phyloP scores from a whole-genome alignment of 2,888 invertebrate genomes.

The Macrophya annulata region DNA sequence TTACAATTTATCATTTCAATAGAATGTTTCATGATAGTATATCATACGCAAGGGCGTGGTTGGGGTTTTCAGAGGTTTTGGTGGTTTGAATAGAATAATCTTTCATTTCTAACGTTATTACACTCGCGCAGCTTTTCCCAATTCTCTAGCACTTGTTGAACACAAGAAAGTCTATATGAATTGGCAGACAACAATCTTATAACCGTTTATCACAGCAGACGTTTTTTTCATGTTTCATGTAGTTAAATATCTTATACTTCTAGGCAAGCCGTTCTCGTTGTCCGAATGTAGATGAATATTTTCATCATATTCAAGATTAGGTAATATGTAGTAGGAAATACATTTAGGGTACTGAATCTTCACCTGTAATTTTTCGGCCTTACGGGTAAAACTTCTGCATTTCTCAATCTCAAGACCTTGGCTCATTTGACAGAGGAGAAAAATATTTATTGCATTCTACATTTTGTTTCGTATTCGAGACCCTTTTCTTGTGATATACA shows the following conservation, averaged over 20 bases:
- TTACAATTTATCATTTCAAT: background rate
- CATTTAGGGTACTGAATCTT: background rate
- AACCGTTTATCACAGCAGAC: constrained; percentile 10
- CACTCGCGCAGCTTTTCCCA: background rate
- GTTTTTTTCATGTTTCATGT: background rate
- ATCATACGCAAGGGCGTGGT: no score
- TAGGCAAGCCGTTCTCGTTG: background rate
- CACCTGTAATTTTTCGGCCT: background rate
- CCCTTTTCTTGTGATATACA: constrained; percentile 26
- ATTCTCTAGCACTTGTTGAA: background rate
- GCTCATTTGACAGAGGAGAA: constrained; percentile 16
- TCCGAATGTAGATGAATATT: constrained; percentile 51
- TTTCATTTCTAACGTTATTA: background rate
- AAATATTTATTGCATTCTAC: constrained; percentile 12
- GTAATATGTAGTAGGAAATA: background rate
- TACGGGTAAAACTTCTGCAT: background rate
- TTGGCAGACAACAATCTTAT: background rate
- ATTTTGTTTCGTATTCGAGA: constrained; percentile 37
- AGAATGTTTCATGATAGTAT: background rate
- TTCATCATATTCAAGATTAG: background rate
- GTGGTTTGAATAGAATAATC: background rate
- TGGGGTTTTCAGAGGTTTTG: background rate
- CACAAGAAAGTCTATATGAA: background rate
- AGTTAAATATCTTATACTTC: background rate
- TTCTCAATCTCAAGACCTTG: background rate